Evolutionary conservation across 2,797 vertebrate genomes (phyloP), one percentile per base, ranked within the genome.

Genomic region (Choloepus didactylus): DNA sequence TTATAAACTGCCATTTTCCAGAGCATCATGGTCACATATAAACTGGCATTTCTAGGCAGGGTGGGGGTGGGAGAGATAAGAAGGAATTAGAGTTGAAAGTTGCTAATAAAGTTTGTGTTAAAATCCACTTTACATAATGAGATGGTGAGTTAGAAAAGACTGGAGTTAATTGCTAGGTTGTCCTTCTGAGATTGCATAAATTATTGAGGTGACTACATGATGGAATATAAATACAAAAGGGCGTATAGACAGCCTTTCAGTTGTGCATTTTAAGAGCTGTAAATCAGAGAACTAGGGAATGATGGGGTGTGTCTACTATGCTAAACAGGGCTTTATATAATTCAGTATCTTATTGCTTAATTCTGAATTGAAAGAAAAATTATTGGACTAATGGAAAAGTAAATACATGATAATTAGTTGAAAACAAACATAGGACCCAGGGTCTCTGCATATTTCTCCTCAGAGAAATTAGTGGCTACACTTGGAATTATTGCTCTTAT

Each of bases 81-180:
- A 87, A 95, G 70, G 49, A 94, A 95, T 95, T 95, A 72, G 64
- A 96, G 96, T 51, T 64, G 91, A 96, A 97, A 97, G 67, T 96
- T 97, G 76, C 95, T 93, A 96, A 60, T 97, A 90, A 98, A 97
- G 91, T 97, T 97, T 96, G 88, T 96, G 54, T 91, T 97, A 86
- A 96, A 46, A 72, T 72, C 91, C 76, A n/a, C 83, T 97, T 97
- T 92, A 59, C 54, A 88, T 96, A 97, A 95, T 92, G 96, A 96
- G 92, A 95, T 87, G 56, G 64, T 94, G 95, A 94, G 38, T 76
- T 97, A 44, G 82, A 14, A 56, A 91, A 93, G 95, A 95, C 51
- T 27, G 35, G 66, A 97, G 70, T 89, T 97, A 96, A 97, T 97
- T 98, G 89, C 85, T 93, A 69, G 86, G 87, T 75, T 72, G 96